Base-by-base conservation (phyloP, 2,888 invertebrate species). In the Synanthedon formicaeformis region DNA sequence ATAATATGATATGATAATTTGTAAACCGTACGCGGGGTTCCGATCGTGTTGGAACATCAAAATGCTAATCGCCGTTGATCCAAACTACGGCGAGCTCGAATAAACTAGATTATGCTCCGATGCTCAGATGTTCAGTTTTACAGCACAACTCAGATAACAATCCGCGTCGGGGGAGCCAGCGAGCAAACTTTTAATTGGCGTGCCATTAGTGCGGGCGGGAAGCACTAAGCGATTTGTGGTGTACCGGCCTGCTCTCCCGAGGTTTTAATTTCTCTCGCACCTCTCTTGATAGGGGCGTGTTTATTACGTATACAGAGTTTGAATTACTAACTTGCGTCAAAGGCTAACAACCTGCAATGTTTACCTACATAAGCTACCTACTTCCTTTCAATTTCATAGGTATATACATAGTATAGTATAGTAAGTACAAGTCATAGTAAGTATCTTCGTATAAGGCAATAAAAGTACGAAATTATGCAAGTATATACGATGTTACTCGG, bases 151-250 rank as follows among this genome's bases (percentile, higher is more conserved):
- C 61, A 67, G 79, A 78, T 81, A 79, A 80, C 82, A 82, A 81
- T 80, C 78, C 81, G 70, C 78, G 72, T 62, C 72, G 63, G 58
- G 85, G 83, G 81, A 78, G 69, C 69, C 65, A 64, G 69, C 64
- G 73, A 70, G 71, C 73, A 78, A 88, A 88, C 84, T 88, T 88
- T 88, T 88, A 88, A 88, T 88, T 88, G 88, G 82, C 76, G 78
- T 83, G 87, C 84, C 87, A 88, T 88, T 88, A 88, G 81, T 75
- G 72, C 77, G 79, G 80, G 81, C 75, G 82, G 79, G 69, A 73
- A 78, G 77, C 81, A 80, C 83, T 86, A 86, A 87, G 85, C 87
- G 86, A 83, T 86, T 86, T 86, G 86, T 85, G 87, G 85, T 86
- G 86, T 87, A 83, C 79, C 81, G 79, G 78, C 78, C 81, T 75